Evolutionary conservation across 2,113 vertebrate species (phyloP), one percentile per base, ranked within the genome.

Genomic region (Petrocephalus microphthalmus): DNA sequence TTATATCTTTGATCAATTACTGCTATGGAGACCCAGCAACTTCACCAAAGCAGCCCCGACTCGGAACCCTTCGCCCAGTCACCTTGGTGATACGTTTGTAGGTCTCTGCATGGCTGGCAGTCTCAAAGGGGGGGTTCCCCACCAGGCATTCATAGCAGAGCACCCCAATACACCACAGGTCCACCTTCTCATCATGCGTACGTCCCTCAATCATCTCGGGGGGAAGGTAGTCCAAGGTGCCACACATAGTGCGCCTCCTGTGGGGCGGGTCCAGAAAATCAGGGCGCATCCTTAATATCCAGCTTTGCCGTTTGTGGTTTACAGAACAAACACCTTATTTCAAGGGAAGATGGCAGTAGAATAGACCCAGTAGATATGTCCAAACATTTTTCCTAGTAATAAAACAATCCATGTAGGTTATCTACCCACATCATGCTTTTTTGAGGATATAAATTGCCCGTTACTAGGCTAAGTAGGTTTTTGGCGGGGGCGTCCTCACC

Each of bases 131-230:
- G 0, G 97, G 97, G 90, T 95, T 96, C 5, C 97, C 97, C n/a
- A 97, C 96, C 54, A 98, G 90, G 90, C 97, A 96, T 88, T 98
- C 97, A 0, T 97, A 98, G 90, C 97, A 98, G 89, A 98, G 95
- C 5, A 98, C 95, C 0, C 97, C 97, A 0, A 97, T 95, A 90
- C 96, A 97, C 97, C 97, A 98, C 57, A 97, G 92, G 53, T 98
- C 97, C 90, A 98, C 97, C 89, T 97, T 98, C 92, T 98, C 97
- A 0, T 96, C 96, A 85, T 98, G 97, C 0, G 91, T 94, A 88
- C 94, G 95, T 0, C 97, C 97, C 91, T 98, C 97, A 0, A 98
- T 94, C 97, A 98, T 98, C 93, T 98, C 97, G 0, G 97, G 97
- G 2, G 97, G 97, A 53, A 98, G 94, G 86, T 98, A 98, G 89